Base-by-base conservation (phyloP, 2,888 invertebrate species). In the Anticlea derivata region DNA sequence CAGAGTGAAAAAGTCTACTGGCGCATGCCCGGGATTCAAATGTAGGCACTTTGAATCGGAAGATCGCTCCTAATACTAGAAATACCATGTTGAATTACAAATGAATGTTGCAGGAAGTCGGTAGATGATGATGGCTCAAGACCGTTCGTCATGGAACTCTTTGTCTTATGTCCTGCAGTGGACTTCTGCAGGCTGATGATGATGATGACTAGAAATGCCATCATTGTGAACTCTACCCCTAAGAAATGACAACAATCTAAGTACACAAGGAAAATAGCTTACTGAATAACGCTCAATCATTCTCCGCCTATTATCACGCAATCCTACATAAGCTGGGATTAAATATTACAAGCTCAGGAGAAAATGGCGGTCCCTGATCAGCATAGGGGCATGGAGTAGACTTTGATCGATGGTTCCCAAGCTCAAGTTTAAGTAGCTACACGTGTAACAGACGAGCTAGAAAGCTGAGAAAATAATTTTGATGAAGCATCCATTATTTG, bases 351-450 rank as follows among this genome's bases (percentile, higher is more conserved):
- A 65, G 63, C 68, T 65, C 67, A 65, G 62, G 63, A 65, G 66
- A 64, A 66, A 70, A 66, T 58, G 55, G 64, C 52, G 55, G 58
- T 58, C 58, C 59, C 58, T 52, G 58, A 60, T 59, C 60, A 43
- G 55, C 53, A 59, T 58, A 58, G 51, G 59, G 58, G 58, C 47
- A 60, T 58, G 62, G 44, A 66, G 58, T 50, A 60, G 78, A 75
- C 75, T 70, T 78, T 80, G 79, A 80, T 80, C 66, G 77, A 80
- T 80, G 75, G 58, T 60, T 55, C 46, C 13, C 29, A 52, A 50
- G 56, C 58, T 55, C 45, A 50, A 61, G 49, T 59, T 54, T 61
- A 57, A 61, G 60, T 50, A 61, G 60, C 50, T 64, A 63, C 66
- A 60, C 63, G 58, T 65, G 62, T 60, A 39, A 31, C 30, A 49